Percentiles rank a stretch among this genome's conserved stretches.
phyloP scores from a whole-genome alignment of 2,888 invertebrate genomes.

The Drosophila kuntzei region DNA sequence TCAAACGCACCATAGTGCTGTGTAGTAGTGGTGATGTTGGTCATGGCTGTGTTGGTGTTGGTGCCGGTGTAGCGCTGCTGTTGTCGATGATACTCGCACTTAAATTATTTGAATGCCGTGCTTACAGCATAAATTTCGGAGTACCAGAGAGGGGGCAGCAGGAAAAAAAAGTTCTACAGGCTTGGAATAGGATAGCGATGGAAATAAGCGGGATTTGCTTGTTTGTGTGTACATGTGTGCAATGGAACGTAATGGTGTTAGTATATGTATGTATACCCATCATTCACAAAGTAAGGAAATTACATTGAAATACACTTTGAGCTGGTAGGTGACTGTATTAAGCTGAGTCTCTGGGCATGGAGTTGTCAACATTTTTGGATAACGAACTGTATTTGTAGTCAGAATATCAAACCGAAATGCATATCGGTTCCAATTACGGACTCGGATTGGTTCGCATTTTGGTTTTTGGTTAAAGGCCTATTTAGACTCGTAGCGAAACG shows the following conservation, averaged over 20 bases:
- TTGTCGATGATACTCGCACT: slow-evolving; percentile 74
- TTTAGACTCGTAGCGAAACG: too few relatives aligned
- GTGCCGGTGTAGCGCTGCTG: slow-evolving; percentile 40
- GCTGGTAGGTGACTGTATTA: slow-evolving; percentile 6
- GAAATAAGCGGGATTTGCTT: slow-evolving; percentile 6
- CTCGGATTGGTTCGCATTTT: too few relatives aligned
- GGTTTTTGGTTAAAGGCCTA: too few relatives aligned
- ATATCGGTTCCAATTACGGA: too few relatives aligned
- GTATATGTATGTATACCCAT: slow-evolving; percentile 10
- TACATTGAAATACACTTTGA: slow-evolving; percentile 55
- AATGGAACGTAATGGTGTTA: slow-evolving; percentile 13
- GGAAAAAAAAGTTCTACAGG: neutral
- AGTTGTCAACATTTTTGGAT: neutral
- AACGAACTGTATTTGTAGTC: too few relatives aligned
- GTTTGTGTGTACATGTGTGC: slow-evolving; percentile 8
- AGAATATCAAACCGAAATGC: too few relatives aligned
- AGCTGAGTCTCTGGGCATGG: neutral
- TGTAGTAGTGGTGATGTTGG: slow-evolving; percentile 9
- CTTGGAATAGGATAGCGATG: neutral
- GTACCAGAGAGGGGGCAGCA: neutral
- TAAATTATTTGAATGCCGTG: slow-evolving; percentile 79
- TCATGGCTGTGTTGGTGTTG: slow-evolving; percentile 16
- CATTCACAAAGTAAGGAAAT: slow-evolving; percentile 36
- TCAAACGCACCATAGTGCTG: too few relatives aligned
- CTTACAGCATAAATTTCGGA: slow-evolving; percentile 73